Evolutionary conservation across 1,140 invertebrate genomes (phyloP).

Genomic region (Brachionus asplanchnoidis): DNA sequence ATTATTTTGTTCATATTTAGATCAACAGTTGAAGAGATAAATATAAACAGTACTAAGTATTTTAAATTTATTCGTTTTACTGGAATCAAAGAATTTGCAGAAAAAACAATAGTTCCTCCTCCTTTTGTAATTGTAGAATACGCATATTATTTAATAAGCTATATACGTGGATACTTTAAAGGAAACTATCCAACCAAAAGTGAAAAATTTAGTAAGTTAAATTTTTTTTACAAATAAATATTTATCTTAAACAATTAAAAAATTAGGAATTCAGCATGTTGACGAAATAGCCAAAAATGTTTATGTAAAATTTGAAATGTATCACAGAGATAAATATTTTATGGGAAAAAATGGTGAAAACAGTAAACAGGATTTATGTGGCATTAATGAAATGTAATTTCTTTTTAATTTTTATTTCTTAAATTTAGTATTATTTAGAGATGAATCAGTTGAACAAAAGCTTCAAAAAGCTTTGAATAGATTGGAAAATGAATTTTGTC

Average conservation of each 20-base stretch:
- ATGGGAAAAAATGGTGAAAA: neutral
- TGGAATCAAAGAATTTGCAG: conserved; percentile 27
- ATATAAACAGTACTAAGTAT: conserved; percentile 28
- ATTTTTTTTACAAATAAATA: neutral
- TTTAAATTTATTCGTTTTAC: conserved; percentile 6
- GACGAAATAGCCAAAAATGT: conserved; percentile 2
- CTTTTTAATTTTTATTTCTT: neutral
- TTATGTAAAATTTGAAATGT: conserved; percentile 41
- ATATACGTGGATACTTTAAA: conserved; percentile 7
- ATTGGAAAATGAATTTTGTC: neutral
- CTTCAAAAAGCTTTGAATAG: neutral
- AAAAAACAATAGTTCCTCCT: conserved; percentile 20
- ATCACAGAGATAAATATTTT: neutral
- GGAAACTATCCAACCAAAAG: conserved; percentile 2
- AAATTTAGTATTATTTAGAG: neutral
- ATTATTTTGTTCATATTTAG: neutral
- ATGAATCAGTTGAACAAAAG: neutral
- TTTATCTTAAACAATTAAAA: neutral
- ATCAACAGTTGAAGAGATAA: conserved; percentile 39
- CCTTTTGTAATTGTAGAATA: conserved; percentile 33
- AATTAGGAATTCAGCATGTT: neutral
- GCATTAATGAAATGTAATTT: neutral
- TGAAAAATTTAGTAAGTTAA: neutral
- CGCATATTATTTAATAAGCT: neutral
- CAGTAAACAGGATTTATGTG: neutral